These are phyloP conservation scores for Dinothrombium tinctorium DNA, from an alignment of 1,140 invertebrate genomes.

Conservation along the genomic window DNA sequence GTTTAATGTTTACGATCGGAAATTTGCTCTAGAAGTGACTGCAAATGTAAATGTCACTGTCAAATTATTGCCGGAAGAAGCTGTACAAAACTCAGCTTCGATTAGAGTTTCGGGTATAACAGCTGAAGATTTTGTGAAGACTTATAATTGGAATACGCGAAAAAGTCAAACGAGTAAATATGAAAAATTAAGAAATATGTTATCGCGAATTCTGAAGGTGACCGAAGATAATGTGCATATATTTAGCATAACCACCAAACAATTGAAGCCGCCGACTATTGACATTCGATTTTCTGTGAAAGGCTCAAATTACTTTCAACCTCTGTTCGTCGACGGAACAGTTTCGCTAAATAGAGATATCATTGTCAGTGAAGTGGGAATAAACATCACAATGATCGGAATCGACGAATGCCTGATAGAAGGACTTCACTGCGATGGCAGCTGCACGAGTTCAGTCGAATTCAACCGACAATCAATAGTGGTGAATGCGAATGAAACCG, in stretches of 20 bases:
- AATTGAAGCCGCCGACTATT: slow-evolving; percentile 60
- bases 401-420: slow-evolving; percentile 91
- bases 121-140: slow-evolving; percentile 49
- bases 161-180: slow-evolving; percentile 45
- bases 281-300: slow-evolving; percentile 84
- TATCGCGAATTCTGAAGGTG: slow-evolving; percentile 57
- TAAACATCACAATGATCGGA: slow-evolving; percentile 89
- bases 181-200: slow-evolving; percentile 57
- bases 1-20: slow-evolving; percentile 79
- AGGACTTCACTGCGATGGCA: slow-evolving; percentile 73
- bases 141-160: slow-evolving; percentile 56
- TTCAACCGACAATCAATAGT: slow-evolving; percentile 70
- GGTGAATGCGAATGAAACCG: slow-evolving; percentile 88
- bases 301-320: slow-evolving; percentile 82
- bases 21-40: slow-evolving; percentile 70
- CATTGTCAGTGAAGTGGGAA: slow-evolving; percentile 72
- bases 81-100: slow-evolving; percentile 80
- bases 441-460: slow-evolving; percentile 71
- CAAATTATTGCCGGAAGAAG: slow-evolving; percentile 77
- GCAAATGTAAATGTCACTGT: slow-evolving; percentile 81
- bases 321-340: slow-evolving; percentile 73
- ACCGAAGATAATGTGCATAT: slow-evolving; percentile 75
- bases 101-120: slow-evolving; percentile 29
- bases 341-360: slow-evolving; percentile 73
- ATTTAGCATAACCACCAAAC: slow-evolving; percentile 69